Evolutionary conservation across 2,113 vertebrate genomes (phyloP), one percentile per base, ranked within the genome.

Genomic region (Mustela nigripes): DNA sequence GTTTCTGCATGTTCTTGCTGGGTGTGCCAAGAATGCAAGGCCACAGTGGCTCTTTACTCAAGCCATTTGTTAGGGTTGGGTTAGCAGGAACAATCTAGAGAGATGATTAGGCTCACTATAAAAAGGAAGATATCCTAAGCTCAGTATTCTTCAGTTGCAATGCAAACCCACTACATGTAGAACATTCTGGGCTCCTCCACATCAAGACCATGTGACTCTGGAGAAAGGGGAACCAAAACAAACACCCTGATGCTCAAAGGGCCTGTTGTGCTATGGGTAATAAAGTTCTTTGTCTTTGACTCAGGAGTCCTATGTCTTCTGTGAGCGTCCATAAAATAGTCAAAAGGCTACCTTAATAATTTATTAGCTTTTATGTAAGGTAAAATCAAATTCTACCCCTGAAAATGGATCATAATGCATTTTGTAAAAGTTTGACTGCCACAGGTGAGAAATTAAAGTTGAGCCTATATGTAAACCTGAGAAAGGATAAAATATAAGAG

Each of bases 371-470:
- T 93, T 74, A 81, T 58, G 28, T 80, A 63, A n/a, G 45, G 28
- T 76, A 73, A 92, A 87, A 88, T 81, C 36, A 88, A 95, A 81
- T 81, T 91, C 56, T 31, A 33, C 19, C 56, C 31, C 58, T 76
- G 36, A 53, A 21, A 45, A 92, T 81, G n/a, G 8, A 6, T 87
- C 69, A 14, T 39, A 45, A 65, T 81, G 21, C 42, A 3, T 90
- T 95, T 63, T 26, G 22, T 42, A 65, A 14, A 89, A 31, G 7
- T 42, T 22, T 28, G 42, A 63, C 71, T 71, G 58, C 79, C 81
- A 81, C 56, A 56, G 22, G 26, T 92, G 33, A 21, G 62, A 92
- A 86, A 92, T 80, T 71, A 73, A 81, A 83, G 6, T 48, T 89
- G 45, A 93, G 36, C 18, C 79, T 83, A 22, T 67, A 19, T 50